Conservation (phyloP, 1,140 invertebrate genomes). For the Drosophila burlai region DNA sequence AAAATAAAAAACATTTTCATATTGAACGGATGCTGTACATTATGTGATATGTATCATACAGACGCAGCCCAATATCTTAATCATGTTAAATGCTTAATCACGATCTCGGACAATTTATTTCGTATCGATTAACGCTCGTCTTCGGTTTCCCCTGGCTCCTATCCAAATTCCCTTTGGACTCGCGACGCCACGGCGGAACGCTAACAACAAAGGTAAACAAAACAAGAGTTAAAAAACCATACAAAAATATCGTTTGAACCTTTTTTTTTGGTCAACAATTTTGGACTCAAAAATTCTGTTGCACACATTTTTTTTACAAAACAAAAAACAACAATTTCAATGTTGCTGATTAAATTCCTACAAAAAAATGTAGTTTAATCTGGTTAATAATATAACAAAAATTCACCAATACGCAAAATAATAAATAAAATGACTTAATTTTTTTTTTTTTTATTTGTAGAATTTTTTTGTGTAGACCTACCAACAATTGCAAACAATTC, state of each 20-base stretch:
- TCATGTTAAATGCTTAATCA: conserved; percentile 75
- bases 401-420: neutral
- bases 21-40: conserved; percentile 53
- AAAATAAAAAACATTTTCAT: conserved; percentile 23
- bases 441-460: neutral
- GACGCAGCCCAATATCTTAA: conserved; percentile 66
- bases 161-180: conserved; percentile 26
- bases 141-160: conserved; percentile 6
- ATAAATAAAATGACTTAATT: neutral
- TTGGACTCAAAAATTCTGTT: conserved; percentile 22
- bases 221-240: conserved; percentile 21
- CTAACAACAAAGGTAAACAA: conserved; percentile 62
- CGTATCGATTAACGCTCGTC: conserved; percentile 66
- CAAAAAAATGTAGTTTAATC: neutral
- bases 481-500: conserved; percentile 20
- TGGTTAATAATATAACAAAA: neutral
- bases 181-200: conserved; percentile 40
- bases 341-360: neutral
- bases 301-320: neutral
- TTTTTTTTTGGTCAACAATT: conserved; percentile 4
- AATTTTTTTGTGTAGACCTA: conserved; percentile 3
- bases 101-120: conserved; percentile 71
- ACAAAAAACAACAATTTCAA: neutral
- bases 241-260: conserved; percentile 26
- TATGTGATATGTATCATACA: conserved; percentile 66